Conservation (phyloP, 2,113 vertebrate genomes). For the Indri indri region DNA sequence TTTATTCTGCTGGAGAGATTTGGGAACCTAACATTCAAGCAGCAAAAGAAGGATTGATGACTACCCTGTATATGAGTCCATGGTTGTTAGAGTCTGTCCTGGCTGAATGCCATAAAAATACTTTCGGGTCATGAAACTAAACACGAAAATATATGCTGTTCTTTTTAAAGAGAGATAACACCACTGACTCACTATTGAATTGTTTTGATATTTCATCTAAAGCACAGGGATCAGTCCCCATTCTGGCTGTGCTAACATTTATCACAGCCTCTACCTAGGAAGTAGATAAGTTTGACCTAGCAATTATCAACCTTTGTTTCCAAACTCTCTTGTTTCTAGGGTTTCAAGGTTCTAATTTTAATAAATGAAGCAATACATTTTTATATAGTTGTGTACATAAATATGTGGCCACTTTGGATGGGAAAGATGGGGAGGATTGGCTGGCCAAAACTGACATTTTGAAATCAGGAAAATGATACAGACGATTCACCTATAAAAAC, state of each 20-base stretch:
- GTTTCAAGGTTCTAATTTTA: neutral
- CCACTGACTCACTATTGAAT: neutral
- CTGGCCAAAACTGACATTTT: neutral
- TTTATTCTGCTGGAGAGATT: conserved; percentile 24
- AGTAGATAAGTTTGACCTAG: neutral
- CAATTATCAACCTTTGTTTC: neutral
- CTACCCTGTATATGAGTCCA: neutral
- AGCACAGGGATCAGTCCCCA: neutral
- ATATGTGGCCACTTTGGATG: neutral
- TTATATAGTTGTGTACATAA: neutral
- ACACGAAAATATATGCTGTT: conserved; percentile 7
- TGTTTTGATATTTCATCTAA: neutral
- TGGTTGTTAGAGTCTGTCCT: neutral
- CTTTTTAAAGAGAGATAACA: neutral
- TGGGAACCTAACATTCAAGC: neutral
- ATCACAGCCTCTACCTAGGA: neutral
- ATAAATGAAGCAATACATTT: rapidly evolving
- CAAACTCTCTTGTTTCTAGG: neutral
- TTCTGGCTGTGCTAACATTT: neutral
- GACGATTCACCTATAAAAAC: neutral
- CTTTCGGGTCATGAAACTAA: neutral
- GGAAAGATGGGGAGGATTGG: neutral
- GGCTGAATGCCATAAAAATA: neutral
- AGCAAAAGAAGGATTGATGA: conserved; percentile 27
- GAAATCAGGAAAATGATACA: neutral